A percentile compares a stretch with the other conserved stretches of the same genome.
phyloP scores from a whole-genome alignment of 2,797 vertebrate species.

The Oreochromis mossambicus region DNA sequence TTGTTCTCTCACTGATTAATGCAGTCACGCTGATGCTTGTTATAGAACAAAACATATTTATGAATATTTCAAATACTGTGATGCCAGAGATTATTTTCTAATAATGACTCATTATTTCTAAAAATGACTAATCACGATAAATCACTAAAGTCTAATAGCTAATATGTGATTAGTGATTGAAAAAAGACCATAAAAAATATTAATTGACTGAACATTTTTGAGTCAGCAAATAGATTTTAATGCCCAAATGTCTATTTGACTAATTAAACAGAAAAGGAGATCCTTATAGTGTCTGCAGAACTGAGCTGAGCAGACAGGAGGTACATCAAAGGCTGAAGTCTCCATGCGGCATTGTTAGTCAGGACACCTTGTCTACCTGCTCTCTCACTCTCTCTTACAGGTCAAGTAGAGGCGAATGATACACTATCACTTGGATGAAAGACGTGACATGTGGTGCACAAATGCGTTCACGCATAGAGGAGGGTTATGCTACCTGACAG shows the following conservation, averaged over 20 bases:
- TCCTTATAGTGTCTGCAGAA: conserved; percentile 4
- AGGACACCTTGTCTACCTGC: conserved; percentile 31
- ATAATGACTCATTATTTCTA: background rate
- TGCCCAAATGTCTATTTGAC: conserved; percentile 24
- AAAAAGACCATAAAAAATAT: conserved; percentile 7
- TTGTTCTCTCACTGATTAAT: background rate
- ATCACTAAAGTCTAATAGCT: conserved; percentile 24
- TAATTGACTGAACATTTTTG: conserved; percentile 25
- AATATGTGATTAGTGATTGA: conserved; percentile 15
- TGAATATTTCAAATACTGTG: background rate
- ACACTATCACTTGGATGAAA: conserved; percentile 59
- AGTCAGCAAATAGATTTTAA: conserved; percentile 21
- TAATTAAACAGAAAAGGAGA: conserved; percentile 35
- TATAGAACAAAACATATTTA: conserved; percentile 1
- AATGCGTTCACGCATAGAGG: background rate
- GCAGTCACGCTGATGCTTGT: background rate
- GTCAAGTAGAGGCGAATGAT: conserved; percentile 63
- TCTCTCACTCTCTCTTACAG: conserved; percentile 35
- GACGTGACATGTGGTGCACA: conserved; percentile 28
- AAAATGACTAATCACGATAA: conserved; percentile 38
- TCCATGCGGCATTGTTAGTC: conserved; percentile 41
- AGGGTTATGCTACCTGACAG: background rate
- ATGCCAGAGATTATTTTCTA: conserved; percentile 22
- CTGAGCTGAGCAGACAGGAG: conserved; percentile 47
- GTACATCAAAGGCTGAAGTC: conserved; percentile 54